Percentiles rank a stretch among this genome's conserved stretches.
phyloP scores from a whole-genome alignment of 2,797 vertebrate species.

The Scolopax rusticola region DNA sequence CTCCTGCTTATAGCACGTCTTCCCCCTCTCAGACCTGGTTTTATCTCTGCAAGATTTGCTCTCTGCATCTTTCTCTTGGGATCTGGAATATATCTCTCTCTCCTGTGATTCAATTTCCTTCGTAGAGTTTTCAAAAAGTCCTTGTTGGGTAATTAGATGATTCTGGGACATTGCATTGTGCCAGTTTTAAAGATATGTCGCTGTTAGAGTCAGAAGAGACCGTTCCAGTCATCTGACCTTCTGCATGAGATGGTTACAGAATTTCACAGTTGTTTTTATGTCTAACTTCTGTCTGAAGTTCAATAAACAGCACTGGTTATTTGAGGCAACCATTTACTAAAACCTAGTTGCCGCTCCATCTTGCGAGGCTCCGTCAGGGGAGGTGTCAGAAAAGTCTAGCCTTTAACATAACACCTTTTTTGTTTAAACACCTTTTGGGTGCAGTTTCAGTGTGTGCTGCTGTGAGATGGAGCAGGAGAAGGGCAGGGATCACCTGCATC shows the following conservation, averaged over 20 bases:
- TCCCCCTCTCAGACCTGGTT: conserved; percentile 60
- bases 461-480: neutral
- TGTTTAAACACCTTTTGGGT: neutral
- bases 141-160: conserved; percentile 67
- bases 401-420: neutral
- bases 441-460: neutral
- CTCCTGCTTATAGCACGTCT: neutral
- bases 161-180: conserved; percentile 66
- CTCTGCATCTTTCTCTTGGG: conserved; percentile 60
- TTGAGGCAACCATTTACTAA: neutral
- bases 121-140: conserved; percentile 62
- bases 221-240: neutral
- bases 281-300: neutral
- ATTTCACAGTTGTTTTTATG: neutral
- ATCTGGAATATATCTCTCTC: conserved; percentile 67
- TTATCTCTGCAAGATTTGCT: conserved; percentile 45
- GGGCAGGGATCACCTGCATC: neutral
- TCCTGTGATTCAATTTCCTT: conserved; percentile 54
- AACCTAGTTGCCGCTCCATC: neutral
- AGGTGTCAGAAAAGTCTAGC: neutral
- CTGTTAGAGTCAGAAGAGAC: conserved; percentile 27
- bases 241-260: neutral
- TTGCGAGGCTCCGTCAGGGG: neutral
- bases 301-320: neutral
- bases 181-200: conserved; percentile 52